Base-by-base conservation (phyloP, 2,797 vertebrate genomes). In the Scolopax bukidnonensis region DNA sequence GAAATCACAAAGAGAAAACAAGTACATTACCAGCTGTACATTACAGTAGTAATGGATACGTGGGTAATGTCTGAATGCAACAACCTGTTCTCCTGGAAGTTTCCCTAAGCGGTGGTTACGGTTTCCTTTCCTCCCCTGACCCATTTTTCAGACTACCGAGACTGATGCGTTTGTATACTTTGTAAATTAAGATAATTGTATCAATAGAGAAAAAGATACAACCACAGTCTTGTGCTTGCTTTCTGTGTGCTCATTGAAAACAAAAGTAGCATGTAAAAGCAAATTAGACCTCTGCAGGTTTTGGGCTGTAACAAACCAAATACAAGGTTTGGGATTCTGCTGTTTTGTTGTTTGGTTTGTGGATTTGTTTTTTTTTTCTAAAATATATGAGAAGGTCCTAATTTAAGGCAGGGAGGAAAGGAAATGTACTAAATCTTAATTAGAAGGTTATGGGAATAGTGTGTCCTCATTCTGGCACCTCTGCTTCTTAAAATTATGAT, bases 371-470 rank as follows among this genome's bases (percentile, higher is more conserved):
- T 20, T 38, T 27, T 67, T 56, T 36, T 12, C 64, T 60, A 38
- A 74, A 75, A 90, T 43, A 53, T 45, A 12, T 70, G 89, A 50
- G 32, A 68, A 40, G 48, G 60, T 75, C 88, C 67, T 93, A 51
- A 90, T 85, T 84, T 85, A 89, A 84, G 80, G 53, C 50, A 69
- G 45, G 73, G 60, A 76, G 65, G 36, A 89, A 90, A 90, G 36
- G 48, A 92, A 82, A 90, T 53, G 11, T 67, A 45, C 20, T 23
- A 19, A 79, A 48, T 27, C 48, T 92, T 94, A 43, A 75, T 73
- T 82, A 36, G 57, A 82, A 84, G 32, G 53, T 84, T 93, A n/a
- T 59, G 51, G 68, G 59, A 94, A 82, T 64, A 85, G 19, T 2
- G 11, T 74, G 59, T 91, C 86, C 78, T 64, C 27, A 36, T 87